Evolutionary conservation across 2,888 invertebrate species (phyloP).

Genomic region (Acrocera orbiculus): DNA sequence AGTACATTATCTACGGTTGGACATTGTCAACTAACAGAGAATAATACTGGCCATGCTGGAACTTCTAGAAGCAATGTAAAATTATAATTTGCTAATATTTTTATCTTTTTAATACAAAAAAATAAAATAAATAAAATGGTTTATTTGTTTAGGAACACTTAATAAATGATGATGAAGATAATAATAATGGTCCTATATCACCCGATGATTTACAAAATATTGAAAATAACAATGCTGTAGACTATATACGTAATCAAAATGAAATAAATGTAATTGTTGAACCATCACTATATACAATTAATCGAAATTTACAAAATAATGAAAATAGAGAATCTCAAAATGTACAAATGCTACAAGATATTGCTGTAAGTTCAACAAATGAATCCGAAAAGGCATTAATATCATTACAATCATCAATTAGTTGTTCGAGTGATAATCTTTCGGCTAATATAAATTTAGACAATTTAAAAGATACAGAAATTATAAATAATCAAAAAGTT

Average conservation of each 20-base stretch:
- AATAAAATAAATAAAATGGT: not conserved
- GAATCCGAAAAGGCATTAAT: slow-evolving; percentile 1
- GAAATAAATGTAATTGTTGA: slow-evolving; percentile 9
- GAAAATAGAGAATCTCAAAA: not conserved
- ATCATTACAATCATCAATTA: not conserved
- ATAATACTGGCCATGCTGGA: no score
- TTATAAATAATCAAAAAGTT: no score
- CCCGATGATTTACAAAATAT: slow-evolving; percentile 39
- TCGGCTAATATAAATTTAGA: no score
- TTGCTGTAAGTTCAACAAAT: slow-evolving; percentile 6
- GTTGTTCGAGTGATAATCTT: no score
- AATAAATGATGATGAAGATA: slow-evolving; percentile 22
- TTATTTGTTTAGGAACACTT: slow-evolving; percentile 9
- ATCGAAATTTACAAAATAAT: slow-evolving; percentile 7
- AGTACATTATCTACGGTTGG: slow-evolving; percentile 14
- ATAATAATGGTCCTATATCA: slow-evolving; percentile 39
- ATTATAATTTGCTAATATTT: not conserved
- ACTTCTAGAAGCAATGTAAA: no score
- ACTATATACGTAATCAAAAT: slow-evolving; percentile 28
- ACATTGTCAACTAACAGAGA: slow-evolving; percentile 9
- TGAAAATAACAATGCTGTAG: slow-evolving; percentile 37
- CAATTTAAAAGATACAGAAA: no score
- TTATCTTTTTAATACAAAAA: no score
- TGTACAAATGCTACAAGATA: slow-evolving; percentile 3
- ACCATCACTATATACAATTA: slow-evolving; percentile 7